A percentile compares a stretch with the other conserved stretches of the same genome.
Conservation (phyloP, 1,140 invertebrate species). For the Solenopsis invicta region DNA sequence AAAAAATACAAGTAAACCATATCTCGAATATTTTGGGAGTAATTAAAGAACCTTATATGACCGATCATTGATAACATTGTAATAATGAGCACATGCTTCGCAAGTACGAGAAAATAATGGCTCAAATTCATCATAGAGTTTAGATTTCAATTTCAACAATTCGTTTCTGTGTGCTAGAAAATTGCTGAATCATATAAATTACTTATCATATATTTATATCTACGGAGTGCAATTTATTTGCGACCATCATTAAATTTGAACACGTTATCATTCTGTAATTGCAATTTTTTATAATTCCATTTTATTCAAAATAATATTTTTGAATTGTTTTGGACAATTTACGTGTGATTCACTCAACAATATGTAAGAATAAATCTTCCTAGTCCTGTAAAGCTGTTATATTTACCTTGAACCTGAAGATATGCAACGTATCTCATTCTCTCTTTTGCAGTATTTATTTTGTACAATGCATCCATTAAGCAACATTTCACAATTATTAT, state of each 20-base stretch:
- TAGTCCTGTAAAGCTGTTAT: background rate
- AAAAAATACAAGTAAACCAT: background rate
- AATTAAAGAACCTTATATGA: background rate
- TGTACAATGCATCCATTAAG: background rate
- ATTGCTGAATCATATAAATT: background rate
- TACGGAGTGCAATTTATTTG: background rate
- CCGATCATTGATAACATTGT: background rate
- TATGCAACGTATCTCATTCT: background rate
- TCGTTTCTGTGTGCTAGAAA: background rate
- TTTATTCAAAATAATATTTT: slow-evolving; percentile 17
- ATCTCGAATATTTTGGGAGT: background rate
- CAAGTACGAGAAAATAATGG: background rate
- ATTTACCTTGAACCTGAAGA: background rate
- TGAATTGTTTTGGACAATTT: background rate
- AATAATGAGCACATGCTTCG: background rate
- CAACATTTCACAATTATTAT: background rate
- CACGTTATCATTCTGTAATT: background rate
- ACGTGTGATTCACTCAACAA: background rate
- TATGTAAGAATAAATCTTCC: background rate
- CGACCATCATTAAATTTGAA: background rate
- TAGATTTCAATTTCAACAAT: background rate
- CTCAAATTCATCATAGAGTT: background rate
- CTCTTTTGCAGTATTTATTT: background rate
- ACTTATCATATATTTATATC: background rate
- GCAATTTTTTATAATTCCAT: background rate